These are phyloP conservation scores for Anorthoa munda DNA, from an alignment of 2,888 invertebrate species.

Conservation along the genomic window DNA sequence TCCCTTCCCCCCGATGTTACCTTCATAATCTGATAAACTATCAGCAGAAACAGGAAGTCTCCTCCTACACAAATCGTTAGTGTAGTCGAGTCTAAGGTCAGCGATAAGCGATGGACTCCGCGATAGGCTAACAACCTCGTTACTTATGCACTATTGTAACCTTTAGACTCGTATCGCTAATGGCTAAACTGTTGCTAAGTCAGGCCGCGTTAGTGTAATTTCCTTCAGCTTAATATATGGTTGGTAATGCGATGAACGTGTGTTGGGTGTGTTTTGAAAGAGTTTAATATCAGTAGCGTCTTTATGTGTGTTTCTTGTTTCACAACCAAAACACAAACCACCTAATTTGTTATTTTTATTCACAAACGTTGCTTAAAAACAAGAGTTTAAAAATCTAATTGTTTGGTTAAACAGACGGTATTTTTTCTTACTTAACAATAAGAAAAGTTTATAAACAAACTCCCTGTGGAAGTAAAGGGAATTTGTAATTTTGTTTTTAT, in stretches of 20 bases:
- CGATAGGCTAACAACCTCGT: constrained; percentile 53
- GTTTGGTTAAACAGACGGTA: too few relatives aligned
- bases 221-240: constrained; percentile 38
- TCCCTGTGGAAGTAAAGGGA: too few relatives aligned
- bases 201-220: constrained; percentile 42
- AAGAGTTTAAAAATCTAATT: too few relatives aligned
- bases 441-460: too few relatives aligned
- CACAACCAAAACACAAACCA: too few relatives aligned
- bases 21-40: constrained; percentile 36
- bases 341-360: too few relatives aligned
- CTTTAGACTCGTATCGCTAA: constrained; percentile 43
- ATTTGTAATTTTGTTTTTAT: too few relatives aligned
- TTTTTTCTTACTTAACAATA: too few relatives aligned
- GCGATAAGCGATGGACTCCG: constrained; percentile 43
- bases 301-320: background rate
- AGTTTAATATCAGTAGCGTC: too few relatives aligned
- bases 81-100: constrained; percentile 47
- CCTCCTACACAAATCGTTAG: constrained; percentile 48
- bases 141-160: constrained; percentile 50
- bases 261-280: background rate
- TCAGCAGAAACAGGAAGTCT: constrained; percentile 35
- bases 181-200: constrained; percentile 54
- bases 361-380: too few relatives aligned
- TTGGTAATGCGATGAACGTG: constrained; percentile 1
- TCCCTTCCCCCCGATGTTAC: background rate